Conservation (phyloP, 2,113 vertebrate species). For the Struthio camelus region DNA sequence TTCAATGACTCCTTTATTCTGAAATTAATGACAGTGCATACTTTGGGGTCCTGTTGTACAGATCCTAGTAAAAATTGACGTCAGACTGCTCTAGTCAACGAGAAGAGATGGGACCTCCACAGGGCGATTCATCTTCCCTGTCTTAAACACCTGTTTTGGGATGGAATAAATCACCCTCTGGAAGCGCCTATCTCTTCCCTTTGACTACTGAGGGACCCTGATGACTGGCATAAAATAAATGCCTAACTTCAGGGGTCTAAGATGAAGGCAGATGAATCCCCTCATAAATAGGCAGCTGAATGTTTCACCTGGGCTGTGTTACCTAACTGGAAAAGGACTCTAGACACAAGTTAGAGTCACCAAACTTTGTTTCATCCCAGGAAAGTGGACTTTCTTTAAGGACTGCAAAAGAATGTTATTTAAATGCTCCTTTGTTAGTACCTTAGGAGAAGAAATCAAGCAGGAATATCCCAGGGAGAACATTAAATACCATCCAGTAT, state of each 20-base stretch:
- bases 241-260: background rate
- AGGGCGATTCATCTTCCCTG: slow-evolving; percentile 4
- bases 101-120: slow-evolving; percentile 21
- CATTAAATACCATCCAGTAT: background rate
- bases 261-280: background rate
- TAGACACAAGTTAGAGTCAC: background rate
- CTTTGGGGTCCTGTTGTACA: slow-evolving; percentile 16
- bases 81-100: slow-evolving; percentile 26
- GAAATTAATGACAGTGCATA: slow-evolving; percentile 39
- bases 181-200: background rate
- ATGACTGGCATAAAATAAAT: background rate
- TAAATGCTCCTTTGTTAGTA: background rate
- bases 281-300: background rate
- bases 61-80: slow-evolving; percentile 34
- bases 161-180: slow-evolving; percentile 3
- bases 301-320: background rate
- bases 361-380: background rate
- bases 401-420: background rate
- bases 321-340: background rate
- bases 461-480: background rate
- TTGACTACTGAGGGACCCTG: background rate
- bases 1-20: slow-evolving; percentile 41
- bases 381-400: background rate
- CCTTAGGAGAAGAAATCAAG: background rate
- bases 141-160: slow-evolving; percentile 14